Conservation (phyloP, 2,888 invertebrate species). For the Macaria notata region DNA sequence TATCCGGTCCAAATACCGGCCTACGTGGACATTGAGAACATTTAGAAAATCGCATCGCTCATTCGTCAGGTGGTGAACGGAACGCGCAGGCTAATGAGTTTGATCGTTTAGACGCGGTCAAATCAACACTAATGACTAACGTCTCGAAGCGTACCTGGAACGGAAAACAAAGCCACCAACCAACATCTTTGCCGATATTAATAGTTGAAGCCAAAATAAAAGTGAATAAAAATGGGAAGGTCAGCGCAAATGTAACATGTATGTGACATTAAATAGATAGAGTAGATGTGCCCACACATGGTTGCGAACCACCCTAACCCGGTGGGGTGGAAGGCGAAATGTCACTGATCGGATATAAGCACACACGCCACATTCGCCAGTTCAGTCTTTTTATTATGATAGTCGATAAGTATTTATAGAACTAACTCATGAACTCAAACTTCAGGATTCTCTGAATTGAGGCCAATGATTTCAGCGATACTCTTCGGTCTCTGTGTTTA, state of each 20-base stretch:
- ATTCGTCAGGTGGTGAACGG: slow-evolving; percentile 22
- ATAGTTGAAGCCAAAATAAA: neutral
- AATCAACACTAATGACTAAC: slow-evolving; percentile 24
- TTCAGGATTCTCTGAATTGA: slow-evolving; percentile 49
- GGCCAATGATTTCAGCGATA: slow-evolving; percentile 53
- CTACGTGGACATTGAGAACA: slow-evolving; percentile 33
- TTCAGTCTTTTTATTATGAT: slow-evolving; percentile 45
- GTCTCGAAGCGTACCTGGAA: slow-evolving; percentile 19
- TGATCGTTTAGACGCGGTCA: slow-evolving; percentile 19
- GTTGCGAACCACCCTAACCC: slow-evolving; percentile 32
- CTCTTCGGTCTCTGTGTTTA: slow-evolving; percentile 48
- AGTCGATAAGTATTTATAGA: slow-evolving; percentile 60
- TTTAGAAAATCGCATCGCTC: slow-evolving; percentile 38
- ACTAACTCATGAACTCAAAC: slow-evolving; percentile 25
- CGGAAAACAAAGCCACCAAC: too few species aligned
- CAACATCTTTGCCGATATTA: neutral
- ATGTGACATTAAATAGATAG: slow-evolving; percentile 22
- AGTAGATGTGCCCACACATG: slow-evolving; percentile 26
- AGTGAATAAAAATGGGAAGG: slow-evolving; percentile 14
- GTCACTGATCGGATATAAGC: slow-evolving; percentile 59
- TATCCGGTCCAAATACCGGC: slow-evolving; percentile 58
- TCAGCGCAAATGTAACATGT: slow-evolving; percentile 20
- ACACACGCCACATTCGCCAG: slow-evolving; percentile 50
- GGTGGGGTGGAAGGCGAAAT: slow-evolving; percentile 41
- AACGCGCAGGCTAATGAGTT: slow-evolving; percentile 23